Evolutionary conservation across 2,797 vertebrate genomes (phyloP), one percentile per base, ranked within the genome.

Genomic region (Esox masquinongy): DNA sequence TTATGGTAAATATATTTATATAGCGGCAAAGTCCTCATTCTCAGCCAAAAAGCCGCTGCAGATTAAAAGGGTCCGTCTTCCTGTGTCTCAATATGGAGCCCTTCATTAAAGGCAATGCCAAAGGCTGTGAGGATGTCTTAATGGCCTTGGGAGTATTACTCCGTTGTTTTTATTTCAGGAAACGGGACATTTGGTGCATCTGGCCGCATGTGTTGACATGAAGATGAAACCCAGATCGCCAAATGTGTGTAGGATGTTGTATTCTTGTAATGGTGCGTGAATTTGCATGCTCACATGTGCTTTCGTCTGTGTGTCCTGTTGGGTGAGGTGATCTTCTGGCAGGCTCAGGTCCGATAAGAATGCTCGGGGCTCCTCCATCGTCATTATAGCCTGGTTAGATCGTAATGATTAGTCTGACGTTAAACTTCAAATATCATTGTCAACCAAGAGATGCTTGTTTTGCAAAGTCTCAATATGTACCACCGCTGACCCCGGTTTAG

Each of bases 31-130:
- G 81, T 86, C 76, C 82, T 71, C 56, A 56, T 87, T 4, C 5
- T 4, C 39, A 85, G 88, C 85, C 74, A 64, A 49, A 72, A 81
- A 85, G 80, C 88, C 89, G 80, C 87, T 92, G 90, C 17, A 67
- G 77, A 53, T 75, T 19, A 56, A 79, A 24, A 74, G 80, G 72
- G 78, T 81, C 80, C 77, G 24, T 73, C 79, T 74, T 80, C 74
- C 19, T 69, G 70, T 63, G 77, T 74, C 71, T 85, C 68, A 59
- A 82, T 74, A 80, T 78, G 75, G 59, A 29, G 72, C 50, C 50
- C 68, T 76, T 81, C 68, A 39, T 79, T 76, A 56, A 78, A 64
- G 34, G n/a, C 72, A 53, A 79, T 72, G 73, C 87, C 77, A 86
- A 73, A 66, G 79, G 76, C 78, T 70, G 77, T 77, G 81, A 39